Conservation (phyloP, 2,888 invertebrate genomes). For the Amphipoea lucens region DNA sequence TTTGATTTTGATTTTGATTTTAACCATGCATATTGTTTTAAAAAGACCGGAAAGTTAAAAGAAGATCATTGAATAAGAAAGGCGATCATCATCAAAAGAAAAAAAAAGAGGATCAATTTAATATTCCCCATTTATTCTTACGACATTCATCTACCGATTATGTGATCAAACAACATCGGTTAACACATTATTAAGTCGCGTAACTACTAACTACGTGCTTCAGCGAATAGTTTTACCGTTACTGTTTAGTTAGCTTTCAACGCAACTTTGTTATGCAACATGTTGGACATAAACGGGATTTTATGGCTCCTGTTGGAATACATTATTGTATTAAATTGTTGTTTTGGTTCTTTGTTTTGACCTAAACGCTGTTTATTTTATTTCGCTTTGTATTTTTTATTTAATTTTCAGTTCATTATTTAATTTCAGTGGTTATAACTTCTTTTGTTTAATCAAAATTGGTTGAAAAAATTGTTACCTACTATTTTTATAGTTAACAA, state of each 20-base stretch:
- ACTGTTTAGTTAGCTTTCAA: slow-evolving; percentile 28
- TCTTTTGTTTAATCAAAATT: background rate
- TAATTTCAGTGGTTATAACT: background rate
- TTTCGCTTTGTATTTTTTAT: background rate
- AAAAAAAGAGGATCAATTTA: background rate
- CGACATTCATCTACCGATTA: slow-evolving; percentile 19
- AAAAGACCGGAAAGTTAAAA: too few species aligned
- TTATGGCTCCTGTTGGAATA: slow-evolving; percentile 26
- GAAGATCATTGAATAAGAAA: background rate
- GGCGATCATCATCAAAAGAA: background rate
- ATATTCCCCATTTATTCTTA: slow-evolving; percentile 29
- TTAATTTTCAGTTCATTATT: background rate
- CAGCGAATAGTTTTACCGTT: slow-evolving; percentile 29
- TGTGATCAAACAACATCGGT: slow-evolving; percentile 11
- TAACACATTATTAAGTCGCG: slow-evolving; percentile 1
- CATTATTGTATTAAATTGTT: background rate
- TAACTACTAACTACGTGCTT: slow-evolving; percentile 28
- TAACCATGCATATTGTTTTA: too few species aligned
- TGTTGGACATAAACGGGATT: slow-evolving; percentile 16
- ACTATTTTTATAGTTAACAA: background rate
- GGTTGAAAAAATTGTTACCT: background rate
- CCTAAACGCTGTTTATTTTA: background rate
- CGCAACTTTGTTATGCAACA: slow-evolving; percentile 38
- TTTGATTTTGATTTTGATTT: too few species aligned
- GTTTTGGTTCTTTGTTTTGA: background rate